These are phyloP conservation scores for Leptinotarsa rubiginosa DNA, from an alignment of 2,888 invertebrate genomes.

Conservation along the genomic window DNA sequence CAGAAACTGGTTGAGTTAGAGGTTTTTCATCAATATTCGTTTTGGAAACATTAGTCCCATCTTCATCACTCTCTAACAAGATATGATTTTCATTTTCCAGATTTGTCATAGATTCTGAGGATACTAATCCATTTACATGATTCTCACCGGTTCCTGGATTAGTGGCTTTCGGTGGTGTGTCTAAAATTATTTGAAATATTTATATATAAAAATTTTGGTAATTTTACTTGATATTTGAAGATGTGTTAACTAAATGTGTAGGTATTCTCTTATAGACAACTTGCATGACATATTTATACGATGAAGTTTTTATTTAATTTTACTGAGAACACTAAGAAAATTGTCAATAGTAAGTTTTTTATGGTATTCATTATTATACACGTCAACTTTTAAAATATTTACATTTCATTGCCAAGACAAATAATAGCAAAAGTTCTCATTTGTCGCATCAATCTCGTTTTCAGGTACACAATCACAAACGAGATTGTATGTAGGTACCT, in stretches of 20 bases:
- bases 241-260: not conserved
- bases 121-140: not conserved
- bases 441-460: no score
- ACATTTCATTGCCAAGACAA: no score
- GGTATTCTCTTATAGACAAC: slow-evolving; percentile 10
- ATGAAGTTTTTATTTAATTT: not conserved
- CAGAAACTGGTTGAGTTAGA: not conserved
- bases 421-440: no score
- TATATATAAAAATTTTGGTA: slow-evolving; percentile 1
- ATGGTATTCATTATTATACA: no score
- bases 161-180: not conserved
- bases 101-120: slow-evolving; percentile 9
- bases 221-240: not conserved
- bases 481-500: no score
- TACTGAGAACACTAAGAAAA: not conserved
- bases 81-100: not conserved
- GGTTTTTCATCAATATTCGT: not conserved
- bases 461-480: no score
- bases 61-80: not conserved
- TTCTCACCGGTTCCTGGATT: slow-evolving; percentile 3
- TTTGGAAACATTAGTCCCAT: not conserved
- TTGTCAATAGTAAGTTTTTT: no score
- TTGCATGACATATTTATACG: not conserved
- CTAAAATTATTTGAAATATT: slow-evolving; percentile 14
- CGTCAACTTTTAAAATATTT: no score